Conservation (phyloP, 2,797 vertebrate genomes). For the Synaphobranchus kaupii region DNA sequence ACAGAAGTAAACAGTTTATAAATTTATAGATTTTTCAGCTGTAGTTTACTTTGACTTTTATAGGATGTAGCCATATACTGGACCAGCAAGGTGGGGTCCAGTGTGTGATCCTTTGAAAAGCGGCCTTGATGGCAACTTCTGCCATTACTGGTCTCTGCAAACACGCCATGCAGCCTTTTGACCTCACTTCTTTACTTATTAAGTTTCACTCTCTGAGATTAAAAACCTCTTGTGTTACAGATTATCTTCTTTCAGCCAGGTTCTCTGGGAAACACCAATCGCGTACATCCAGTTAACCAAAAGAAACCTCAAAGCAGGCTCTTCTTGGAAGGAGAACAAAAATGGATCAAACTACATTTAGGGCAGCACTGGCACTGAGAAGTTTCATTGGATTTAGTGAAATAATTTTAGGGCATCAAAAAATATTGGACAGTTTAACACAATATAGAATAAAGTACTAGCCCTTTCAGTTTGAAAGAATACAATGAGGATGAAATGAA, state of each 20-base stretch:
- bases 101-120: constrained; percentile 4
- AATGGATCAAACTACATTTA: background rate
- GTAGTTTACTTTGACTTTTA: background rate
- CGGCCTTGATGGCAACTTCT: background rate
- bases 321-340: background rate
- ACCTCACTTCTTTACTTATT: constrained; percentile 21
- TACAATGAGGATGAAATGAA: too few relatives aligned
- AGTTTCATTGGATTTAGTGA: background rate
- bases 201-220: constrained; percentile 20
- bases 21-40: background rate
- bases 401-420: too few relatives aligned
- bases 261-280: constrained; percentile 5
- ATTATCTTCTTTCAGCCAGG: constrained; percentile 9
- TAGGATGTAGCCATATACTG: background rate
- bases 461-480: too few relatives aligned
- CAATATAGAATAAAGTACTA: too few relatives aligned
- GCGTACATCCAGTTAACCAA: constrained; percentile 5
- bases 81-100: background rate
- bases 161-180: constrained; percentile 22
- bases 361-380: background rate
- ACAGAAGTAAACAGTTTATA: background rate
- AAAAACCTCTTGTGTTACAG: constrained; percentile 18
- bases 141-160: constrained; percentile 3
- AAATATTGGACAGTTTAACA: too few relatives aligned
- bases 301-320: background rate